phyloP scores from a whole-genome alignment of 2,113 vertebrate species.

The Microcebus lehilahytsara region DNA sequence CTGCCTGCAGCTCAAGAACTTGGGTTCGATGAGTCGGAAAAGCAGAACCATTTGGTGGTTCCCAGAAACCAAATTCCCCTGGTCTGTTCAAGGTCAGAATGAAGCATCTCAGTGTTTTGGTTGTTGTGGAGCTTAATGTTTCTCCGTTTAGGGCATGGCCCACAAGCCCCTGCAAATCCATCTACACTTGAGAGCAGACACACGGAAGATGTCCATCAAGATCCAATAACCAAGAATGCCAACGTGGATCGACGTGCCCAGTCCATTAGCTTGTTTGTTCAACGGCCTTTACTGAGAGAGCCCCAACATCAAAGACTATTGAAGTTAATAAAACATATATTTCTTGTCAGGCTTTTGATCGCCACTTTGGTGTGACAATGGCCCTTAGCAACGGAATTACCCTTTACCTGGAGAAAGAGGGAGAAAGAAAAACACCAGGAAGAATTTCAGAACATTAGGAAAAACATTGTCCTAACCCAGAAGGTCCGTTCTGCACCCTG shows the following conservation, averaged over 20 bases:
- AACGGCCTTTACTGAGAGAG: neutral
- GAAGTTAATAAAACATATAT: neutral
- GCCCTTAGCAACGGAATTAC: neutral
- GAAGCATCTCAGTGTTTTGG: no score
- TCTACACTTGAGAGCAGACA: neutral
- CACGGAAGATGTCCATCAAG: fast-evolving
- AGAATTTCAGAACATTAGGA: fast-evolving
- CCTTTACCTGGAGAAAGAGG: no score
- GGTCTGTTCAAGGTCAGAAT: neutral
- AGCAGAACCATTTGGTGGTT: no score
- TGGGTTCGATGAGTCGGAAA: neutral
- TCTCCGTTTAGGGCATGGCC: neutral
- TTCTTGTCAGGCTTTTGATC: neutral
- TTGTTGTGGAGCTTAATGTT: no score
- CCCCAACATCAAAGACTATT: neutral
- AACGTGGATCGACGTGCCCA: neutral
- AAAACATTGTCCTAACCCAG: no score
- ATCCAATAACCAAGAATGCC: neutral
- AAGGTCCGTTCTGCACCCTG: no score
- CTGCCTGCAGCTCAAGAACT: fast-evolving
- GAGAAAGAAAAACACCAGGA: neutral
- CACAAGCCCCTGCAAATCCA: neutral
- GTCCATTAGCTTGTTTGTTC: neutral
- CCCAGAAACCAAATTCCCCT: neutral
- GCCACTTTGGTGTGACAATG: neutral